These are phyloP conservation scores for Maconellicoccus hirsutus DNA, from an alignment of 1,140 invertebrate species.

Conservation along the genomic window DNA sequence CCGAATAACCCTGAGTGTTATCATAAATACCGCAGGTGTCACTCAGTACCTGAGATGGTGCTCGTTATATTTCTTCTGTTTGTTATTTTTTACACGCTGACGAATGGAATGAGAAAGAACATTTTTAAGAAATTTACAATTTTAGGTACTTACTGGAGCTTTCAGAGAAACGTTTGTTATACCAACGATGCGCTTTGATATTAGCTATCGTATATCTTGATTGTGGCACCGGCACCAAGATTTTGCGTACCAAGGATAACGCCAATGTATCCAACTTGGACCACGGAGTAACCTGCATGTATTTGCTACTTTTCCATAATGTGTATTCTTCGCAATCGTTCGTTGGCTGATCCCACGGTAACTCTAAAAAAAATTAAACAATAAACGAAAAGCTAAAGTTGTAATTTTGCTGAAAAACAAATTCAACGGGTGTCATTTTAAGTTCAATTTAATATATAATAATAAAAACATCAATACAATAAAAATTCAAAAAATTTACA, in stretches of 20 bases:
- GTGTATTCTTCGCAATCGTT: conserved; percentile 56
- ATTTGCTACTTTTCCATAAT: conserved; percentile 56
- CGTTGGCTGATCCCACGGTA: conserved; percentile 83
- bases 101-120: too few relatives aligned
- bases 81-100: background rate
- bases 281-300: conserved; percentile 60
- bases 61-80: too few relatives aligned
- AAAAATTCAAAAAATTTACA: too few relatives aligned
- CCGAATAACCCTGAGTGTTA: conserved; percentile 14
- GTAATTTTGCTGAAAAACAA: background rate
- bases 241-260: conserved; percentile 58
- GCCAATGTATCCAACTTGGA: conserved; percentile 63
- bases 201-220: conserved; percentile 52
- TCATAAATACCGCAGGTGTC: conserved; percentile 11
- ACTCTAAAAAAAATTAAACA: conserved; percentile 50
- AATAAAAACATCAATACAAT: too few relatives aligned
- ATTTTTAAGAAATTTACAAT: too few relatives aligned
- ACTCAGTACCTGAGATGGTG: conserved; percentile 18
- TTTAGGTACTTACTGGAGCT: conserved; percentile 36
- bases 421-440: too few relatives aligned
- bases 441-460: too few relatives aligned
- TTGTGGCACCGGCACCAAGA: conserved; percentile 52
- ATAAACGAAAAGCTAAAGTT: conserved; percentile 11
- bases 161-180: conserved; percentile 44
- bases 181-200: conserved; percentile 67